phyloP scores from a whole-genome alignment of 2,797 vertebrate species.

The Phalloptychus januarius region DNA sequence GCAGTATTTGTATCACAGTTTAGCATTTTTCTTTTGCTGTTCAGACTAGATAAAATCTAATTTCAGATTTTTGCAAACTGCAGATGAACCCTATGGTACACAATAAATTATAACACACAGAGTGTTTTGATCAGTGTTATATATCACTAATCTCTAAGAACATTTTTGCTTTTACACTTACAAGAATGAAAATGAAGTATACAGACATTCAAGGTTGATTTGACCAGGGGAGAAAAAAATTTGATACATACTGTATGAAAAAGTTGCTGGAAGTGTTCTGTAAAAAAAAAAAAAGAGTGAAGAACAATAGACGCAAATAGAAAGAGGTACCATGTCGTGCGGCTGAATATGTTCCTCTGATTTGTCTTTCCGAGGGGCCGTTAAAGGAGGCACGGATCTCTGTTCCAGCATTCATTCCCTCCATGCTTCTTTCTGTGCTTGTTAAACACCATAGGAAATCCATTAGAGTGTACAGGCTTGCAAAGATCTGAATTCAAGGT shows the following conservation, averaged over 20 bases:
- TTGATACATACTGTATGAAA: conserved; percentile 17
- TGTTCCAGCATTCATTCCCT: conserved; percentile 17
- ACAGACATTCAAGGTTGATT: neutral
- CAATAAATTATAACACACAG: neutral
- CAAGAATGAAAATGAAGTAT: neutral
- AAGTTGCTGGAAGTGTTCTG: neutral
- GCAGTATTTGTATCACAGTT: neutral
- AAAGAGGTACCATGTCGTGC: conserved; percentile 22
- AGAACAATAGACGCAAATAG: conserved; percentile 39
- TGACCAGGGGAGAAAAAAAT: neutral
- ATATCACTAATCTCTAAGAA: neutral
- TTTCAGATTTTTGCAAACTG: neutral
- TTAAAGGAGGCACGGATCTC: conserved; percentile 26
- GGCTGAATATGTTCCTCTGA: conserved; percentile 38
- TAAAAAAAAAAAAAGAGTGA: conserved; percentile 23
- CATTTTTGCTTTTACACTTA: neutral
- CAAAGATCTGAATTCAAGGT: conserved; percentile 47
- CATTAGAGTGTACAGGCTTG: conserved; percentile 54
- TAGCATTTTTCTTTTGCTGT: neutral
- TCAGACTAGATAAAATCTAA: neutral
- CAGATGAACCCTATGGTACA: neutral
- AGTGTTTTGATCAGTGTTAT: neutral
- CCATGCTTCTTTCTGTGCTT: conserved; percentile 45
- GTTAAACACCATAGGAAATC: conserved; percentile 66
- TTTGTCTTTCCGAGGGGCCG: conserved; percentile 21